Percentiles rank a stretch among this genome's conserved stretches.
Evolutionary conservation across 1,140 invertebrate species (phyloP).

Genomic region (Ceratoteleas bidentatus): DNA sequence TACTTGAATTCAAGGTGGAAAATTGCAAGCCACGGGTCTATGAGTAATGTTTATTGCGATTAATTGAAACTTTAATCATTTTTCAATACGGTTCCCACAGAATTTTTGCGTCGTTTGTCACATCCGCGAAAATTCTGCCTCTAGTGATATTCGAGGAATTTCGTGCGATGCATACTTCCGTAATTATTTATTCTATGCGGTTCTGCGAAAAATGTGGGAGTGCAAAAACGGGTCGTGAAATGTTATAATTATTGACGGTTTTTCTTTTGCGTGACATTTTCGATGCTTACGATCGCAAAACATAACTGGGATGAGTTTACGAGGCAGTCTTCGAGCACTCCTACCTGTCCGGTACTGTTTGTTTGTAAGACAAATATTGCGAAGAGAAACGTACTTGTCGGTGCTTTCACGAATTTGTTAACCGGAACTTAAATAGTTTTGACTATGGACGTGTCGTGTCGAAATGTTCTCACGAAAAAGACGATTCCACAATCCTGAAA

Average conservation of each 20-base stretch:
- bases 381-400: constrained; percentile 2
- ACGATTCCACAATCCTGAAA: no score
- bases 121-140: no score
- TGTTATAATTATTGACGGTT: constrained; percentile 45
- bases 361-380: constrained; percentile 19
- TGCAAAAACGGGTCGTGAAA: constrained; percentile 21
- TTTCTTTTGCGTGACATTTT: constrained; percentile 42
- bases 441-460: no score
- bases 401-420: neutral
- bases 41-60: constrained; percentile 3
- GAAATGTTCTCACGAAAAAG: no score
- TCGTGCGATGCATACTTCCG: neutral
- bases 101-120: no score
- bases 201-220: constrained; percentile 15
- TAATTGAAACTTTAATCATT: constrained; percentile 8
- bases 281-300: constrained; percentile 31
- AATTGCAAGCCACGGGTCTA: neutral
- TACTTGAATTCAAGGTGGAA: constrained; percentile 14
- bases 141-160: neutral
- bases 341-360: constrained; percentile 7
- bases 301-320: constrained; percentile 46
- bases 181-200: constrained; percentile 9
- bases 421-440: no score
- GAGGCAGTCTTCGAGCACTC: neutral
- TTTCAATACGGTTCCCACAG: neutral